Conservation (phyloP, 2,113 vertebrate species). For the Microtus oregoni region DNA sequence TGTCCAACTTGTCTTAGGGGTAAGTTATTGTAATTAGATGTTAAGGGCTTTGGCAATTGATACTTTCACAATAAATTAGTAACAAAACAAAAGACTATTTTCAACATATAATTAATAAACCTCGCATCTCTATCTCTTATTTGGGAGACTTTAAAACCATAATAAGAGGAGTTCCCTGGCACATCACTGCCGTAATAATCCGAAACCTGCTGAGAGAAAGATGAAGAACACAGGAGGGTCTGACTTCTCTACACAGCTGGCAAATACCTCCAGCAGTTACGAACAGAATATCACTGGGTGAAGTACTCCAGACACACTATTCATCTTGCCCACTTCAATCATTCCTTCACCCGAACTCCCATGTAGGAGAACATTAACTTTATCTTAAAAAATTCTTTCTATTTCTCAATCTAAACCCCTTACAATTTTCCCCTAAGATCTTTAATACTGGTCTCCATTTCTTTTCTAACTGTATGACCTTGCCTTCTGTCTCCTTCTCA, state of each 20-base stretch:
- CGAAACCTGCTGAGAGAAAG: constrained; percentile 26
- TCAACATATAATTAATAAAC: background rate
- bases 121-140: background rate
- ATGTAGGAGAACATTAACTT: constrained; percentile 41
- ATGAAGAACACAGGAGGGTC: constrained; percentile 2
- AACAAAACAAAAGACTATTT: background rate
- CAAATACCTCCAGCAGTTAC: background rate
- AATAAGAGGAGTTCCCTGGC: background rate
- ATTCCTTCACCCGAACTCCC: constrained; percentile 7
- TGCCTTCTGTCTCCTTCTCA: background rate
- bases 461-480: background rate
- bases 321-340: background rate
- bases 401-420: background rate
- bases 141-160: constrained; percentile 25
- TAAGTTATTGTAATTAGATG: background rate
- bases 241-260: background rate
- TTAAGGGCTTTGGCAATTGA: background rate
- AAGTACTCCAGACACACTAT: background rate
- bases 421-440: background rate
- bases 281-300: background rate
- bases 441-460: background rate
- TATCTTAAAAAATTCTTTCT: constrained; percentile 11
- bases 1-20: background rate
- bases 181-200: background rate
- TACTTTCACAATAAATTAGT: background rate